phyloP scores from a whole-genome alignment of 2,888 invertebrate genomes.

The Acrobasis suavella region DNA sequence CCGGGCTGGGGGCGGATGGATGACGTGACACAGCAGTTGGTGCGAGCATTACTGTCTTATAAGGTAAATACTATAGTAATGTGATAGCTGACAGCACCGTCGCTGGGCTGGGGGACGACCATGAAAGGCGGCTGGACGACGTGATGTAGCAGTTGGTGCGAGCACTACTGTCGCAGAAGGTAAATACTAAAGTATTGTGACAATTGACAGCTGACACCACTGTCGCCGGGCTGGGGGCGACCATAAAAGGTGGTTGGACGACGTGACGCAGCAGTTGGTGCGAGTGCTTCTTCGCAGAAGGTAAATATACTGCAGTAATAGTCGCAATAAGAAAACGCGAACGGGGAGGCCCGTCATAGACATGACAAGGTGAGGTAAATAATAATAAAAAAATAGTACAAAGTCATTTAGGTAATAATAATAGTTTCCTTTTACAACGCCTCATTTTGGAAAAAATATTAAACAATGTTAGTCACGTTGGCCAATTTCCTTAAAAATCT shows the following conservation, averaged over 20 bases:
- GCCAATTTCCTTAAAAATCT: neutral
- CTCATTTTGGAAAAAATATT: no score
- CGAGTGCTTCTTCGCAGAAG: slow-evolving; percentile 84
- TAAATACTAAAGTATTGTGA: neutral
- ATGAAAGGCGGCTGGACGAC: neutral
- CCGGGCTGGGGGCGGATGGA: neutral
- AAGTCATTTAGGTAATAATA: no score
- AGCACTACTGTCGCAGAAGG: slow-evolving; percentile 22
- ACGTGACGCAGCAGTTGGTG: slow-evolving; percentile 92
- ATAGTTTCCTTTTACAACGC: no score
- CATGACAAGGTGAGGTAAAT: no score
- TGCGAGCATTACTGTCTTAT: slow-evolving; percentile 85
- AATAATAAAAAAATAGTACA: no score
- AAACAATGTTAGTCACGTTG: neutral
- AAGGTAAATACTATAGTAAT: neutral
- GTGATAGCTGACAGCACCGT: neutral
- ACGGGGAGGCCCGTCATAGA: no score
- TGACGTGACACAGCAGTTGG: slow-evolving; percentile 91
- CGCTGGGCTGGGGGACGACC: neutral
- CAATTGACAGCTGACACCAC: neutral
- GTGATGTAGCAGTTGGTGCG: no score
- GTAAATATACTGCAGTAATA: neutral
- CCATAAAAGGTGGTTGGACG: neutral
- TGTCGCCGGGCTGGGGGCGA: neutral
- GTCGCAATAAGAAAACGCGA: no score